phyloP scores from a whole-genome alignment of 2,888 invertebrate genomes.

The Malthinus flaveolus region DNA sequence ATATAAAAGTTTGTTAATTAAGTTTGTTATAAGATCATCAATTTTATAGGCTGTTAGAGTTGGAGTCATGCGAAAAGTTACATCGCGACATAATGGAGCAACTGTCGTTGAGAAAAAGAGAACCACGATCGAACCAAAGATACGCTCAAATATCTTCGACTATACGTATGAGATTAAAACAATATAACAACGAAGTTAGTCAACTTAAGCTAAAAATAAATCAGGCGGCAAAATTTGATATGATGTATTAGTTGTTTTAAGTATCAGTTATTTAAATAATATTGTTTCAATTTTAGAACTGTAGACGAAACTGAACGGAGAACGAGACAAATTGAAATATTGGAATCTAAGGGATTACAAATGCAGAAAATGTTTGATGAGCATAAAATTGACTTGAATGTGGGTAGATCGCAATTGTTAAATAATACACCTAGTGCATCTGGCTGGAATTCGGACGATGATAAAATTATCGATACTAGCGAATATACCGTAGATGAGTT shows the following conservation, averaged over 20 bases:
- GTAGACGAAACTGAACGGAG: constrained; percentile 65
- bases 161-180: constrained; percentile 64
- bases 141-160: constrained; percentile 63
- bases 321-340: constrained; percentile 62
- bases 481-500: constrained; percentile 58
- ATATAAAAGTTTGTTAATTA: constrained; percentile 11
- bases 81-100: constrained; percentile 66
- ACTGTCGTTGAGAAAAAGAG: constrained; percentile 60
- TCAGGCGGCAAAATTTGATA: constrained; percentile 52
- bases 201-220: constrained; percentile 63
- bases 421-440: constrained; percentile 49
- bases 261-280: not conserved
- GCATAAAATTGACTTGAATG: constrained; percentile 40
- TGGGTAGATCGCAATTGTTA: constrained; percentile 49
- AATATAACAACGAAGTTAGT: constrained; percentile 62
- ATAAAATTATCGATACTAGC: constrained; percentile 51
- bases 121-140: constrained; percentile 58
- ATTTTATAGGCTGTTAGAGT: constrained; percentile 62
- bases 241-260: constrained; percentile 48
- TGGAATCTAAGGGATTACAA: constrained; percentile 63
- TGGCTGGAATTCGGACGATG: constrained; percentile 55
- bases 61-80: constrained; percentile 68
- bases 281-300: constrained; percentile 54
- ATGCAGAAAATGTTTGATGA: constrained; percentile 59
- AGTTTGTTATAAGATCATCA: constrained; percentile 15